Evolutionary conservation across 2,797 vertebrate genomes (phyloP), one percentile per base, ranked within the genome.

Genomic region (Myioborus melanocephalus): DNA sequence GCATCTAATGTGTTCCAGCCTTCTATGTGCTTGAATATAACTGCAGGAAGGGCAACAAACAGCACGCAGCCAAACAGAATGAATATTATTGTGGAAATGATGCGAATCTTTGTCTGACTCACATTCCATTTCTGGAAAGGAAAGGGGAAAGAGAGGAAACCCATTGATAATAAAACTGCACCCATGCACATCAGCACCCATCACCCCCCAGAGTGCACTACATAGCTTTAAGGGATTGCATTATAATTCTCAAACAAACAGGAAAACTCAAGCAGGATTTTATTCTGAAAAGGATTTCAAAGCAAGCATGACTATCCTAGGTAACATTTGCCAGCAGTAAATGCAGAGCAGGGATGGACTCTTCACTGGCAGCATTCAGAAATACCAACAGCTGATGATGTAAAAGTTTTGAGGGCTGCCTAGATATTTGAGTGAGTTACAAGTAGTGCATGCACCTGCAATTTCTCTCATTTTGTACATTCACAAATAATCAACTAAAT

Each of bases 21-120:
- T 97, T 99, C 99, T 75, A 99, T 99, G 97, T 99, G 98, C 97
- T 99, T 99, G 97, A 99, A 99, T 96, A 99, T 99, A 96, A 99
- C 94, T 1, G 98, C 99, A 2, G 99, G 99, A 93, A 99, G 98
- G 52, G 99, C 98, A 93, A 99, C 99, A n/a, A 99, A 99, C 92
- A 99, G 98, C 81, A 99, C 98, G 59, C 99, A 99, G 71, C 99
- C 99, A 21, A 99, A 99, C 14, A 99, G 98, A 95, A 99, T 99
- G 97, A 99, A 99, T 97, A 99, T 98, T 97, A 99, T 98, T 20
- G 99, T 99, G 84, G 99, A 99, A 98, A 99, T 98, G 94, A 99
- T 99, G 7, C 99, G 99, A 88, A 99, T 99, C 98, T 99, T 99
- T 53, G 99, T 99, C 97, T 99, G 99, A 97, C 99, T 99, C 87